Evolutionary conservation across 2,888 invertebrate species (phyloP).

Genomic region (Cephus pulcher): DNA sequence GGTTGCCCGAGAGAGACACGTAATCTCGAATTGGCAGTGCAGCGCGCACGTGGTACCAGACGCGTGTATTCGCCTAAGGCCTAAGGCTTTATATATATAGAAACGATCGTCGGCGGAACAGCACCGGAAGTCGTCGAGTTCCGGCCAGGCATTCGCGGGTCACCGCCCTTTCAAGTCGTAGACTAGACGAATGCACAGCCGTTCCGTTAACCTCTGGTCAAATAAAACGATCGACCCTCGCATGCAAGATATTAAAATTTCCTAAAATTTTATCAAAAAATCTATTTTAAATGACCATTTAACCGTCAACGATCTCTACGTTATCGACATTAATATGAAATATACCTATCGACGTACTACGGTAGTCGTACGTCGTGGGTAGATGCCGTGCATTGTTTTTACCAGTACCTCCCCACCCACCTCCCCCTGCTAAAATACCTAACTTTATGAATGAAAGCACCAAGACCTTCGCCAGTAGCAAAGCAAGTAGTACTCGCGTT

Average conservation of each 20-base stretch:
- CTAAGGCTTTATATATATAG: constrained; percentile 32
- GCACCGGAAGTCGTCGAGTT: constrained; percentile 63
- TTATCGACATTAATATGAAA: no score
- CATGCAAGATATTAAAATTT: no score
- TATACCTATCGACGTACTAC: no score
- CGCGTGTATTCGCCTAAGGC: background rate
- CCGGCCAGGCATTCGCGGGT: constrained; percentile 59
- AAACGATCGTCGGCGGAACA: constrained; percentile 58
- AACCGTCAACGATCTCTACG: no score
- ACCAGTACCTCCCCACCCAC: background rate
- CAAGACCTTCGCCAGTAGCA: constrained; percentile 29
- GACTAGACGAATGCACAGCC: background rate
- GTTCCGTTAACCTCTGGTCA: no score
- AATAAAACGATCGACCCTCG: no score
- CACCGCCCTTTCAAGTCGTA: constrained; percentile 55
- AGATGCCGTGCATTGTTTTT: background rate
- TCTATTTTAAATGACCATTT: no score
- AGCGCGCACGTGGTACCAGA: constrained; percentile 13
- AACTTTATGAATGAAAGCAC: constrained; percentile 62
- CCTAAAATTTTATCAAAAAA: no score
- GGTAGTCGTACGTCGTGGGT: no score
- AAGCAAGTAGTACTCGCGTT: constrained; percentile 50
- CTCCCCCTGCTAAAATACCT: constrained; percentile 36
- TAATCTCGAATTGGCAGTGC: constrained; percentile 10
- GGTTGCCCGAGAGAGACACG: background rate